Evolutionary conservation across 2,888 invertebrate species (phyloP).

Genomic region (Dyspetes luteomarginatus): DNA sequence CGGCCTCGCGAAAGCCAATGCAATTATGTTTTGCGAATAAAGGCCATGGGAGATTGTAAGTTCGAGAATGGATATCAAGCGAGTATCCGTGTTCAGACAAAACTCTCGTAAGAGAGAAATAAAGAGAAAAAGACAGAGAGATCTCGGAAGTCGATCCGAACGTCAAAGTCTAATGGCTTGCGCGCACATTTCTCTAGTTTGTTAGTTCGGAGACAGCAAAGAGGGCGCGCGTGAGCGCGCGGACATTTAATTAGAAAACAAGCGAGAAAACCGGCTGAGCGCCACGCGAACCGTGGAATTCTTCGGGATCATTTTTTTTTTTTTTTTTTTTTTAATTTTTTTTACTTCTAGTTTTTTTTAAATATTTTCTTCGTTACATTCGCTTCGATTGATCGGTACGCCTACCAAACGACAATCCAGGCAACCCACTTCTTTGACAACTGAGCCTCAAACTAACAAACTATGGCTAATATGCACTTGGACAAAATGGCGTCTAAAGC

Average conservation of each 20-base stretch:
- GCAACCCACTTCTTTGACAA: constrained; percentile 41
- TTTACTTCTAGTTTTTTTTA: not conserved
- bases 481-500: constrained; percentile 32
- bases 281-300: constrained; percentile 36
- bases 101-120: not conserved
- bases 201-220: not conserved
- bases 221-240: not conserved
- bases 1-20: not conserved
- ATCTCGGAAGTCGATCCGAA: constrained; percentile 1
- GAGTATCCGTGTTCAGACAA: not conserved
- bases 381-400: constrained; percentile 30
- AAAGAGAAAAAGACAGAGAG: not conserved
- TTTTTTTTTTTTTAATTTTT: not conserved
- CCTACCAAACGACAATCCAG: constrained; percentile 56
- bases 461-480: constrained; percentile 34
- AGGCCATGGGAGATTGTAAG: not conserved
- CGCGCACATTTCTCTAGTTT: not conserved
- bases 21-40: not conserved
- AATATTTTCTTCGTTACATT: constrained; percentile 4
- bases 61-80: not conserved
- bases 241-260: constrained; percentile 33
- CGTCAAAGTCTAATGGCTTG: constrained; percentile 5
- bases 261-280: constrained; percentile 10
- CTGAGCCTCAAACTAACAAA: constrained; percentile 17
- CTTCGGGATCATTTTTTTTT: constrained; percentile 1